These are phyloP conservation scores for Lampropteryx suffumata DNA, from an alignment of 2,888 invertebrate species.

Conservation along the genomic window DNA sequence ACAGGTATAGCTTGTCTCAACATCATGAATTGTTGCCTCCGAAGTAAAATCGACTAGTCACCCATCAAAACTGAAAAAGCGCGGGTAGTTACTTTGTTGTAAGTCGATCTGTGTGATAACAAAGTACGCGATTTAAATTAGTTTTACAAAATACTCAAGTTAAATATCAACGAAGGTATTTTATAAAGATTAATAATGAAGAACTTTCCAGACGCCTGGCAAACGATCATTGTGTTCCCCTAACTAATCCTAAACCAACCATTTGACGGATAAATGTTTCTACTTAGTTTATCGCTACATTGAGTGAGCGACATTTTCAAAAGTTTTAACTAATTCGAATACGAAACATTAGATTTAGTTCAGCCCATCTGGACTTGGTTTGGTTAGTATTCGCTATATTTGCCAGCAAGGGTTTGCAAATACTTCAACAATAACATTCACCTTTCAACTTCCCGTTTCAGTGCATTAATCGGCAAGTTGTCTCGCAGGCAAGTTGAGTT, in stretches of 20 bases:
- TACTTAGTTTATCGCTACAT: conserved; percentile 2
- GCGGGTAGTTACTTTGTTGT: too few relatives aligned
- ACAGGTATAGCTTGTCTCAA: too few relatives aligned
- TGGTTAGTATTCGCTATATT: conserved; percentile 34
- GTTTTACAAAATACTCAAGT: too few relatives aligned
- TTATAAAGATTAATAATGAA: conserved; percentile 4
- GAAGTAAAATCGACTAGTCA: too few relatives aligned
- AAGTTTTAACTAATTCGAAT: conserved; percentile 47
- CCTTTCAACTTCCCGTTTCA: conserved; percentile 43
- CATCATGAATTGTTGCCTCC: too few relatives aligned
- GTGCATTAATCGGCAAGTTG: conserved; percentile 48
- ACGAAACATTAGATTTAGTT: conserved; percentile 45
- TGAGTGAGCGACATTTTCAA: background rate
- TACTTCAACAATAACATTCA: conserved; percentile 43
- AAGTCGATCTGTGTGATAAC: too few relatives aligned
- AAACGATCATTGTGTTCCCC: background rate
- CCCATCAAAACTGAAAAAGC: too few relatives aligned
- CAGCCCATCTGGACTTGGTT: conserved; percentile 16
- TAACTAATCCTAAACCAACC: conserved; percentile 4
- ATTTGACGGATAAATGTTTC: conserved; percentile 2
- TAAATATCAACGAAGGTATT: background rate
- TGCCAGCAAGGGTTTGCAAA: conserved; percentile 26
- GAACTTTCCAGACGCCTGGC: conserved; percentile 2
- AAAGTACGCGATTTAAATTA: too few relatives aligned
- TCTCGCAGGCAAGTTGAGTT: conserved; percentile 40